A percentile compares a stretch with the other conserved stretches of the same genome.
These are phyloP conservation scores for Thamnophis elegans DNA, from an alignment of 2,797 vertebrate species.

Conservation along the genomic window DNA sequence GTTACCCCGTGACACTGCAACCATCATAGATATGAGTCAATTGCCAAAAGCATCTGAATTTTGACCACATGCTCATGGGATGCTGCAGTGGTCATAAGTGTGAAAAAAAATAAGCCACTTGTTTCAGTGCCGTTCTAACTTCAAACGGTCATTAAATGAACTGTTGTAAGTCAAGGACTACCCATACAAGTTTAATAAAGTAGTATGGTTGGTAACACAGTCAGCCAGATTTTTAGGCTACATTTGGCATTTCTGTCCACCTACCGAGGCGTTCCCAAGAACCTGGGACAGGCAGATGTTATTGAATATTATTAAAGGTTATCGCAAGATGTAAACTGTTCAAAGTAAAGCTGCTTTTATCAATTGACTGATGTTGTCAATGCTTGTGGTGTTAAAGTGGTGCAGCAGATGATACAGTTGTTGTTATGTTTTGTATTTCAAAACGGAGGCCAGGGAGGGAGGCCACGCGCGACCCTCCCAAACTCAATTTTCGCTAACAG, in stretches of 20 bases:
- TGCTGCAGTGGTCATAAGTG: neutral
- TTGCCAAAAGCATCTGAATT: neutral
- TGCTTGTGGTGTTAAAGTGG: neutral
- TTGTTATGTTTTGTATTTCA: neutral
- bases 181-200: neutral
- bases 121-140: neutral
- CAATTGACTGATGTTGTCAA: neutral
- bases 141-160: neutral
- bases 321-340: neutral
- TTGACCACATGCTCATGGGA: neutral
- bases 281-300: neutral
- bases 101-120: neutral
- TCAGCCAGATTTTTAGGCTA: neutral
- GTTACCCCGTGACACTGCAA: neutral
- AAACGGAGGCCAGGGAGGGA: no score
- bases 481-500: no score
- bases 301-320: neutral
- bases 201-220: neutral
- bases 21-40: neutral
- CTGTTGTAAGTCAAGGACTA: neutral
- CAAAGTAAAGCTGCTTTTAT: neutral
- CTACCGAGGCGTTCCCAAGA: neutral
- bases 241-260: neutral
- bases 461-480: accelerated
- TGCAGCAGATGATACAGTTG: neutral